A percentile compares a stretch with the other conserved stretches of the same genome.
Evolutionary conservation across 53 echinoderm and acorn worm genomes (phyloP).

Genomic region (Antedon mediterranea): DNA sequence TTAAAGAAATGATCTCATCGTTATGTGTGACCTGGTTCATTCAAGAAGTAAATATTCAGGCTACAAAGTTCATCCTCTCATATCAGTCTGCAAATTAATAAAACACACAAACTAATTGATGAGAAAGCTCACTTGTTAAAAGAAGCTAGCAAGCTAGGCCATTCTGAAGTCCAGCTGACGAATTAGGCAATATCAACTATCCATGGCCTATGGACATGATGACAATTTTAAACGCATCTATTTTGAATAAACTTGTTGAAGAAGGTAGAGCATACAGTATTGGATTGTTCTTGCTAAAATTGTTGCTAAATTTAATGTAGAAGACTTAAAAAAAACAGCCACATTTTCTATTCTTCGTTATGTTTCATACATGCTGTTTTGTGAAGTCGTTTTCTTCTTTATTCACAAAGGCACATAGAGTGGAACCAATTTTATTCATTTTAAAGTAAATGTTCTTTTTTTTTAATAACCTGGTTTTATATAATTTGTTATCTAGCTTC

Average conservation of each 20-base stretch:
- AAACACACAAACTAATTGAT: conserved; percentile 1
- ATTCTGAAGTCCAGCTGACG: background rate
- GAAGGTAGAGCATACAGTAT: background rate
- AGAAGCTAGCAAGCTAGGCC: background rate
- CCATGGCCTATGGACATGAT: background rate
- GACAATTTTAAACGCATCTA: background rate
- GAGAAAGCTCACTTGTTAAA: background rate
- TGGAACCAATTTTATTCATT: too few species aligned
- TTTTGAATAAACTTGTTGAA: background rate
- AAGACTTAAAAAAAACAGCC: too few species aligned
- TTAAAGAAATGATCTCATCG: background rate
- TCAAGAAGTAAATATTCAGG: background rate
- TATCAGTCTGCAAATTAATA: background rate
- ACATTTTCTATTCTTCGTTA: too few species aligned
- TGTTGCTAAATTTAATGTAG: too few species aligned
- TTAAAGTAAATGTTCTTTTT: too few species aligned
- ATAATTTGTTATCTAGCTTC: conserved; percentile 59
- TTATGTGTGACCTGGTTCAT: background rate
- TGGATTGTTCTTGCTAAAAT: too few species aligned
- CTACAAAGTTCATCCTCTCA: background rate
- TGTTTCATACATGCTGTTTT: too few species aligned
- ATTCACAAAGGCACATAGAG: too few species aligned
- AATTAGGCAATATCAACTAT: background rate
- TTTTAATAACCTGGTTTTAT: too few species aligned
- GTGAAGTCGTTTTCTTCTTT: too few species aligned